Percentiles rank a stretch among this genome's conserved stretches.
Conservation (phyloP, 2,888 invertebrate genomes). For the Drosophila diplacantha region DNA sequence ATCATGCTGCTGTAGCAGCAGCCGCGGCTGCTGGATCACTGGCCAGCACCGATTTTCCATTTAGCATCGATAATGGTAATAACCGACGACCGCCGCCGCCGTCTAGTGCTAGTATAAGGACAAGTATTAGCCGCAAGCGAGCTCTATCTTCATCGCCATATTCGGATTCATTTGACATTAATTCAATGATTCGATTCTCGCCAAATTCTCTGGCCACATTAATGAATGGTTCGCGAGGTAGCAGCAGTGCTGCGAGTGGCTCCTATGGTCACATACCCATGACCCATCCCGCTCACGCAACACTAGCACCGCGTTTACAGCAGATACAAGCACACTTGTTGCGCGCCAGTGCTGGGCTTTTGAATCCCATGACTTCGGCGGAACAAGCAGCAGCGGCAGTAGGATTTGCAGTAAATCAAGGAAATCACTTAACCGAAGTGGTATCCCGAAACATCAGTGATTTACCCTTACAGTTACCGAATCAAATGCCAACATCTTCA, state of each 20-base stretch:
- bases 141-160: slow-evolving; percentile 96
- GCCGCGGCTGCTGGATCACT: slow-evolving; percentile 80
- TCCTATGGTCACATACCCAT: slow-evolving; percentile 97
- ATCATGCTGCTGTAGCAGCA: slow-evolving; percentile 79
- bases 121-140: slow-evolving; percentile 89
- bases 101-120: slow-evolving; percentile 78
- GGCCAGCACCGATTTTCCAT: slow-evolving; percentile 92
- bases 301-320: slow-evolving; percentile 83
- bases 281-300: slow-evolving; percentile 79
- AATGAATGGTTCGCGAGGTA: slow-evolving; percentile 88
- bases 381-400: slow-evolving; percentile 70
- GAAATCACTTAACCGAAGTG: slow-evolving; percentile 34
- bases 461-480: slow-evolving; percentile 16
- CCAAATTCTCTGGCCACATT: slow-evolving; percentile 92
- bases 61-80: slow-evolving; percentile 89
- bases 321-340: slow-evolving; percentile 89
- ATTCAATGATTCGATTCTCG: slow-evolving; percentile 96
- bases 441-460: slow-evolving; percentile 40
- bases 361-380: slow-evolving; percentile 74
- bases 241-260: slow-evolving; percentile 87
- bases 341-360: slow-evolving; percentile 79
- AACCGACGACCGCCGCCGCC: slow-evolving; percentile 82
- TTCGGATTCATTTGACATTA: slow-evolving; percentile 96
- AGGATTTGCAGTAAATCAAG: slow-evolving; percentile 71
- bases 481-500: slow-evolving; percentile 18